Evolutionary conservation across 2,888 invertebrate genomes (phyloP).

Genomic region (Tanytarsus gracilentus): DNA sequence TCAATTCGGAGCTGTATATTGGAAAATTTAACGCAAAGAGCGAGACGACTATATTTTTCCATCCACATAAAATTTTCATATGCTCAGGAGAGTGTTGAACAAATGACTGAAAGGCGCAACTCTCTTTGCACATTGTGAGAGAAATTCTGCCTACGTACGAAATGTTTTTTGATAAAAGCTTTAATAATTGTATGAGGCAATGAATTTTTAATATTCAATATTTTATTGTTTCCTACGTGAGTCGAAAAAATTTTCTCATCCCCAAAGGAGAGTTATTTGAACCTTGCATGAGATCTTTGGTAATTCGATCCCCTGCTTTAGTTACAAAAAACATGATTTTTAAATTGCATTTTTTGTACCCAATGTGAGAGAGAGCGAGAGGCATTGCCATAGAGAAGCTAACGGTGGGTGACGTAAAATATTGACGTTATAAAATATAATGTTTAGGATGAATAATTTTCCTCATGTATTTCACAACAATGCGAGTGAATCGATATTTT

Average conservation of each 20-base stretch:
- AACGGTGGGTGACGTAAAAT: too few relatives aligned
- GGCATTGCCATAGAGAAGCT: too few relatives aligned
- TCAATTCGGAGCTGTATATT: slow-evolving; percentile 15
- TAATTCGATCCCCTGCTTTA: too few relatives aligned
- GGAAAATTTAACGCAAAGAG: slow-evolving; percentile 17
- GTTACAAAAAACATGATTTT: too few relatives aligned
- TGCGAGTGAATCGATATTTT: slow-evolving; percentile 21
- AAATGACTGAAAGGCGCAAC: background rate
- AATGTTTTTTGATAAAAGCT: too few relatives aligned
- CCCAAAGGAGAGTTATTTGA: background rate
- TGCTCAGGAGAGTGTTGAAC: slow-evolving; percentile 17
- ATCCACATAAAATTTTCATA: slow-evolving; percentile 11
- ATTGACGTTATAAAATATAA: too few relatives aligned
- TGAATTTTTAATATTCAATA: too few relatives aligned
- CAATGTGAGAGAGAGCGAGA: too few relatives aligned
- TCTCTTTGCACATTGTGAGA: background rate
- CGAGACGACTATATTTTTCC: slow-evolving; percentile 14
- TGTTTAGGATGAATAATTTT: background rate
- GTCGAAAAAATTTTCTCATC: background rate
- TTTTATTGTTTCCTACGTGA: background rate
- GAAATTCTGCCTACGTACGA: background rate
- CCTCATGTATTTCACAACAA: slow-evolving; percentile 14
- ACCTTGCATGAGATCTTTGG: too few relatives aligned
- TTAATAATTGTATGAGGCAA: too few relatives aligned
- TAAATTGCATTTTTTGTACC: too few relatives aligned